Evolutionary conservation across 2,113 vertebrate genomes (phyloP).

Genomic region (Cercopithecus mona): DNA sequence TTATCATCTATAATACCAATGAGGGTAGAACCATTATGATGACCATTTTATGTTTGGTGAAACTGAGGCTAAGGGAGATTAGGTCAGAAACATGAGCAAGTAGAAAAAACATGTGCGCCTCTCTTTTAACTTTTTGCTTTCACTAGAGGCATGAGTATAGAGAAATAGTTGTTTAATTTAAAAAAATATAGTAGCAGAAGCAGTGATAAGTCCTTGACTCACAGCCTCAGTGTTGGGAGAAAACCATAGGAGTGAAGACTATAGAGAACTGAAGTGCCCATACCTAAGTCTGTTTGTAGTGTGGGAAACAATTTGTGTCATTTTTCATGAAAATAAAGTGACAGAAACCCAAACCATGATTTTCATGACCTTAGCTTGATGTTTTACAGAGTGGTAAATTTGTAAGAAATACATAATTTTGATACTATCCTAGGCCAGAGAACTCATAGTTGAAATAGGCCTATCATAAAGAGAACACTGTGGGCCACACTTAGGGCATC

Average conservation of each 20-base stretch:
- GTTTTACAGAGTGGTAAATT: background rate
- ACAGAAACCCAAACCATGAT: background rate
- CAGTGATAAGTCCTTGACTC: background rate
- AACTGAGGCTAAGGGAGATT: background rate
- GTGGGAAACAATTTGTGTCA: background rate
- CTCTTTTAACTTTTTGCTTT: slow-evolving; percentile 29
- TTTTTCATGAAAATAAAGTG: slow-evolving; percentile 43
- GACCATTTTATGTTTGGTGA: slow-evolving; percentile 24
- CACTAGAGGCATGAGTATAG: background rate
- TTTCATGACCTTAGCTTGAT: slow-evolving; percentile 3
- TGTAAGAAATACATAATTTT: background rate
- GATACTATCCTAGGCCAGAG: background rate
- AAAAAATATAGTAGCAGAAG: background rate
- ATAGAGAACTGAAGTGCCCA: background rate
- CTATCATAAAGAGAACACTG: slow-evolving; percentile 19
- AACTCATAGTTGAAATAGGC: background rate
- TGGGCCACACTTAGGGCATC: background rate
- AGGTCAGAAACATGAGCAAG: slow-evolving; percentile 6
- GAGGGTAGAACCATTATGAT: background rate
- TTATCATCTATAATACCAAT: background rate
- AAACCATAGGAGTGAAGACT: background rate
- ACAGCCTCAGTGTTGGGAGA: background rate
- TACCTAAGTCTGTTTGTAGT: background rate
- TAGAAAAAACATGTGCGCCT: background rate
- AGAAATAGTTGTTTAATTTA: slow-evolving; percentile 9